Evolutionary conservation across 2,113 vertebrate species (phyloP).

Genomic region (Theristicus caerulescens): DNA sequence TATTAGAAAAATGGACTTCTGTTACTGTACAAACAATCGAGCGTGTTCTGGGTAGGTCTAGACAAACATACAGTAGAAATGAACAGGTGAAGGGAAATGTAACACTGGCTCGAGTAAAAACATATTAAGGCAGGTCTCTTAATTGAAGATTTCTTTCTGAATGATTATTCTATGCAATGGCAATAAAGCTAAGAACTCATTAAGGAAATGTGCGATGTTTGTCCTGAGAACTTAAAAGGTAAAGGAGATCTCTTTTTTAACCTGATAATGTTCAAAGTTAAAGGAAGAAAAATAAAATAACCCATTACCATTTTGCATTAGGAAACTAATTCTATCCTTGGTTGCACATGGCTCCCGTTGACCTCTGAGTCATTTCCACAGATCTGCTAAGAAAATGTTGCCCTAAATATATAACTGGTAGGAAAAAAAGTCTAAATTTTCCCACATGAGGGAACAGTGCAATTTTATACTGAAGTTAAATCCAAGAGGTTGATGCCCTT

Average conservation of each 20-base stretch:
- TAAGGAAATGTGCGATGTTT: neutral
- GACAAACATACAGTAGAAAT: neutral
- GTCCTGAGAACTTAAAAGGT: neutral
- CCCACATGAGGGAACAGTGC: neutral
- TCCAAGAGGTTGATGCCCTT: neutral
- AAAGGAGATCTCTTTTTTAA: neutral
- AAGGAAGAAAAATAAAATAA: conserved; percentile 19
- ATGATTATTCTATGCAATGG: neutral
- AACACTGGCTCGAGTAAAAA: neutral
- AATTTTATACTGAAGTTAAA: neutral
- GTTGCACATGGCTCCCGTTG: neutral
- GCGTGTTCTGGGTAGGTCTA: neutral
- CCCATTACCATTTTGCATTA: neutral
- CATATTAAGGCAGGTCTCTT: neutral
- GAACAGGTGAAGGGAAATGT: neutral
- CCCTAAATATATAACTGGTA: neutral
- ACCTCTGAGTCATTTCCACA: neutral
- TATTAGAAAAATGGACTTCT: neutral
- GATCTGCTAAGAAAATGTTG: neutral
- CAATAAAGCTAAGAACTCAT: neutral
- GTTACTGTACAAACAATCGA: conserved; percentile 29
- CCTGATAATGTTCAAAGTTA: neutral
- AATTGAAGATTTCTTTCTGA: neutral
- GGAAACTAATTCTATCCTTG: neutral
- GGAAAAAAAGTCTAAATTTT: neutral